Percentiles rank a stretch among this genome's conserved stretches.
phyloP scores from a whole-genome alignment of 2,888 invertebrate genomes.

The Aphodius sticticus region DNA sequence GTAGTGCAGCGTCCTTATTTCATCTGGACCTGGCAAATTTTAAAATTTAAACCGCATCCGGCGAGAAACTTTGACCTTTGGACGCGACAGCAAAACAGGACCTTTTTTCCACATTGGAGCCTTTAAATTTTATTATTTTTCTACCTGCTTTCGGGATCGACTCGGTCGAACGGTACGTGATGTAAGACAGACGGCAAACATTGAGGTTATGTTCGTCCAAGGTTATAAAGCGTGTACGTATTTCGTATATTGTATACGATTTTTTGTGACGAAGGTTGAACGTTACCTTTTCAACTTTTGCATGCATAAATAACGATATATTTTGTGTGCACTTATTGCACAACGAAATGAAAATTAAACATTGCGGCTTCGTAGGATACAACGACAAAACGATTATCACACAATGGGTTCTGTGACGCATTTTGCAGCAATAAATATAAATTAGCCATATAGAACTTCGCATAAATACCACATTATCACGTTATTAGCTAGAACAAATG shows the following conservation, averaged over 20 bases:
- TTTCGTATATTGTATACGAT: neutral
- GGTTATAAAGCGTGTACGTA: neutral
- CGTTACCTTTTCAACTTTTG: neutral
- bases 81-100: neutral
- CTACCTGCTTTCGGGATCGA: neutral
- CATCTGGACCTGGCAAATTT: neutral
- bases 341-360: neutral
- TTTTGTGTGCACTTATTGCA: neutral
- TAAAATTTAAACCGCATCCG: neutral
- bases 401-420: neutral
- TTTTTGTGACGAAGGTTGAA: neutral
- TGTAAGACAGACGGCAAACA: neutral
- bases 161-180: neutral
- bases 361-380: neutral
- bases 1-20: neutral
- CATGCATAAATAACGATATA: neutral
- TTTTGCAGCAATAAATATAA: neutral
- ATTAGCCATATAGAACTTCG: neutral
- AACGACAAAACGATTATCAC: neutral
- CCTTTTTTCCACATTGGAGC: neutral
- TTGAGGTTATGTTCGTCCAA: neutral
- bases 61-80: neutral
- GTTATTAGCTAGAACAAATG: neutral
- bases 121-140: neutral
- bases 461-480: neutral